Evolutionary conservation across 2,797 vertebrate genomes (phyloP).

Genomic region (Phyllotis vaccarum): DNA sequence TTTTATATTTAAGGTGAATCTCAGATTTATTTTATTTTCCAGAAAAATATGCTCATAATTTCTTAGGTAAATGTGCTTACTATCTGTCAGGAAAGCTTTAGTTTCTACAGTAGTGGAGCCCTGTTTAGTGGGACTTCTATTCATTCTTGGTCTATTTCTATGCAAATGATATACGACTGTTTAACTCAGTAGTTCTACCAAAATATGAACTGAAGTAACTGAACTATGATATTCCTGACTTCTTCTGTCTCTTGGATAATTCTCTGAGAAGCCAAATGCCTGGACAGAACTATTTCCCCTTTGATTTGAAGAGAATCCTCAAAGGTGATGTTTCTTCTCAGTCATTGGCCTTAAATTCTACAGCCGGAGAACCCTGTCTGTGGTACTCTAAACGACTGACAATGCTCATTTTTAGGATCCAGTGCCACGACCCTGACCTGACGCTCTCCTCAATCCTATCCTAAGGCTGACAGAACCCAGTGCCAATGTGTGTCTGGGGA

Average conservation of each 20-base stretch:
- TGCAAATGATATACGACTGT: not conserved
- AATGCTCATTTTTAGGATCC: not conserved
- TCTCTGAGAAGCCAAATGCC: conserved; percentile 21
- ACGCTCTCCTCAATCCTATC: not conserved
- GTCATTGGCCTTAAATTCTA: not conserved
- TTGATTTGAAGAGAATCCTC: not conserved
- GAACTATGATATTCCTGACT: not conserved
- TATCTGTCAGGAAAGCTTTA: conserved; percentile 14
- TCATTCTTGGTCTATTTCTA: conserved; percentile 15
- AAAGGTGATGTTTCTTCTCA: not conserved
- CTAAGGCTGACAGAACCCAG: not conserved
- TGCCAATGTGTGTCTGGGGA: not conserved
- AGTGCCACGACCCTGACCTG: not conserved
- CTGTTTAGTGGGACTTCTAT: not conserved
- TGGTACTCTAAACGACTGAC: not conserved
- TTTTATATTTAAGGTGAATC: conserved; percentile 62
- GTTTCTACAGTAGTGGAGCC: not conserved
- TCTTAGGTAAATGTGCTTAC: conserved; percentile 34
- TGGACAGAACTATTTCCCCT: not conserved
- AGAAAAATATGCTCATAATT: conserved; percentile 30
- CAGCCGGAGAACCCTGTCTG: not conserved
- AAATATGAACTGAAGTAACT: not conserved
- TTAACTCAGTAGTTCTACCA: conserved; percentile 12
- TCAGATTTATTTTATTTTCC: conserved; percentile 38
- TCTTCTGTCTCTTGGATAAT: not conserved